A percentile compares a stretch with the other conserved stretches of the same genome.
Evolutionary conservation across 2,888 invertebrate genomes (phyloP).

Genomic region (Agrochola lota): DNA sequence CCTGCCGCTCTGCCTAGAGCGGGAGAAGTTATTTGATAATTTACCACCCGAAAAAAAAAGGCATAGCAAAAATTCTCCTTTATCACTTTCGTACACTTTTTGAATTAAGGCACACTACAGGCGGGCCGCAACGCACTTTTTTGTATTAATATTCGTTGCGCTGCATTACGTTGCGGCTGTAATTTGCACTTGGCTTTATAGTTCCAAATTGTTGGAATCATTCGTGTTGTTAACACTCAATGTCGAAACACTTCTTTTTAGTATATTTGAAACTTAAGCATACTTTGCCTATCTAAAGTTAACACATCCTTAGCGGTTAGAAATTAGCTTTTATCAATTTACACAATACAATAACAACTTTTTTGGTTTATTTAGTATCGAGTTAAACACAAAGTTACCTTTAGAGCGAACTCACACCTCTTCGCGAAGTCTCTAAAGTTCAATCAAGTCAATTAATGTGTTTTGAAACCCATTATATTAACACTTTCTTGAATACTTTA

Average conservation of each 20-base stretch:
- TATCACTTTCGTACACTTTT: no score
- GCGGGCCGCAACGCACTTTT: no score
- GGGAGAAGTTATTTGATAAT: no score
- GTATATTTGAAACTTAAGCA: background rate
- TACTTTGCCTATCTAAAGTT: background rate
- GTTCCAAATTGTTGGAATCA: no score
- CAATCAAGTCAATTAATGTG: conserved; percentile 64
- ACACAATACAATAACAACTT: conserved; percentile 4
- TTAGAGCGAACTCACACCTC: conserved; percentile 36
- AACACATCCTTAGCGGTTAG: conserved; percentile 4
- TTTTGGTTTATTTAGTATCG: conserved; percentile 21
- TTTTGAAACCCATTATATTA: conserved; percentile 55
- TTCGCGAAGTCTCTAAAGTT: conserved; percentile 37
- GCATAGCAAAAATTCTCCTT: no score
- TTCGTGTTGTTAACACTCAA: no score
- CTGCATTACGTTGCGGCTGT: no score
- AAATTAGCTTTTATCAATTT: conserved; percentile 12
- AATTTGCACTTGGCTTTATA: no score
- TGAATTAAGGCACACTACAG: no score
- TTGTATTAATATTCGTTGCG: no score
- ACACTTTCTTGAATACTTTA: conserved; percentile 47
- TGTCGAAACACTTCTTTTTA: background rate
- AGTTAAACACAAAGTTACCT: conserved; percentile 37
- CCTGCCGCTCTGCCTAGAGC: no score
- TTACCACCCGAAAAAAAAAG: no score